Evolutionary conservation across 2,888 invertebrate species (phyloP).

Genomic region (Chironomus riparius): DNA sequence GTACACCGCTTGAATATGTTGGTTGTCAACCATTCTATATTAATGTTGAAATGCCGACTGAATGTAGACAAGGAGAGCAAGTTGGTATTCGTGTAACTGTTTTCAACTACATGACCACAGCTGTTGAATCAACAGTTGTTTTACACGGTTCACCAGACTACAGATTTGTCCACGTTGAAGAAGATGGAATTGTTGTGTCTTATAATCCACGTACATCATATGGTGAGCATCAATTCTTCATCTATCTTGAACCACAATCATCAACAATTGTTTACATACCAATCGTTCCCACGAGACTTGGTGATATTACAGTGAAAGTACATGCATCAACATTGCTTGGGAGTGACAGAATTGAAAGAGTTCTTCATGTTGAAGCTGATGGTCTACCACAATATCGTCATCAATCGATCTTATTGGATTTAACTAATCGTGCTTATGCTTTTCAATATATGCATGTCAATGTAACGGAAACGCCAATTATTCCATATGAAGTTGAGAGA

Average conservation of each 20-base stretch:
- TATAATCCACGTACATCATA: conserved; percentile 84
- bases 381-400: conserved; percentile 87
- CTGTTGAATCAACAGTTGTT: conserved; percentile 81
- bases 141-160: conserved; percentile 75
- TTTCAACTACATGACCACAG: conserved; percentile 84
- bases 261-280: conserved; percentile 80
- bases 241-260: conserved; percentile 72
- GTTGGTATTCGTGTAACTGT: conserved; percentile 85
- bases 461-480: conserved; percentile 85
- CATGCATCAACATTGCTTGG: conserved; percentile 68
- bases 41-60: conserved; percentile 81
- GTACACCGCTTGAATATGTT: conserved; percentile 71
- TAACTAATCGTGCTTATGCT: conserved; percentile 83
- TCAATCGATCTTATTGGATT: conserved; percentile 82
- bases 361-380: conserved; percentile 69
- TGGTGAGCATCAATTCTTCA: conserved; percentile 92
- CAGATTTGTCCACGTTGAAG: conserved; percentile 85
- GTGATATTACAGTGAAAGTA: conserved; percentile 64
- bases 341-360: conserved; percentile 56
- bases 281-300: conserved; percentile 72
- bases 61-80: conserved; percentile 84
- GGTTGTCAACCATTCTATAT: conserved; percentile 91
- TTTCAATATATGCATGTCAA: conserved; percentile 95
- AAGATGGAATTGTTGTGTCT: conserved; percentile 74
- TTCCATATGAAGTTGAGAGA: conserved; percentile 81